These are phyloP conservation scores for Pipistrellus pygmaeus DNA, from an alignment of 2,797 vertebrate species.

Conservation along the genomic window DNA sequence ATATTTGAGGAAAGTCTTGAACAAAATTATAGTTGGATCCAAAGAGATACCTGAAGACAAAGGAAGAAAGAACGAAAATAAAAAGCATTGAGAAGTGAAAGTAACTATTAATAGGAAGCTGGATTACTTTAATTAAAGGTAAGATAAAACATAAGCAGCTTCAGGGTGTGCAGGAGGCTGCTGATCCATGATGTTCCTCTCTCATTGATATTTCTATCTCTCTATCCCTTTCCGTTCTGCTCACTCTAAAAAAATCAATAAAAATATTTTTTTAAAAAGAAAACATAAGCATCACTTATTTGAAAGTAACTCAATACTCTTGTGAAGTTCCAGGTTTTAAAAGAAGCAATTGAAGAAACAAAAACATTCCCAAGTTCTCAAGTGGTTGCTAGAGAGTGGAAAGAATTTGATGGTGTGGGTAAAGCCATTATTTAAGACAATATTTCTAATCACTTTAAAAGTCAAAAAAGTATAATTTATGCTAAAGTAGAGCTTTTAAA, in stretches of 20 bases:
- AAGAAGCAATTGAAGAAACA: background rate
- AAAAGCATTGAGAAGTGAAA: background rate
- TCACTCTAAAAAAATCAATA: no score
- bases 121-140: background rate
- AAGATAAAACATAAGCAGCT: background rate
- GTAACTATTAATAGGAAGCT: background rate
- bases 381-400: background rate
- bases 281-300: background rate
- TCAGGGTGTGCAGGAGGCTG: no score
- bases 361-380: background rate
- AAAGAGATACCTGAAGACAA: background rate
- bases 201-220: no score
- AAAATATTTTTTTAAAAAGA: background rate
- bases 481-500: background rate
- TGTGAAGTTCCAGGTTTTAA: background rate
- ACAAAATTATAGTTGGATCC: background rate
- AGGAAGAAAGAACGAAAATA: background rate
- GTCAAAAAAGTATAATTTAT: background rate
- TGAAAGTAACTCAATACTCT: background rate
- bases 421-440: conserved; percentile 51
- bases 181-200: no score
- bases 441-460: background rate
- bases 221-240: no score
- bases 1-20: background rate
- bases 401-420: background rate